Percentiles rank a stretch among this genome's conserved stretches.
These are phyloP conservation scores for Cyprinus carpio DNA, from an alignment of 2,113 vertebrate species.

Conservation along the genomic window DNA sequence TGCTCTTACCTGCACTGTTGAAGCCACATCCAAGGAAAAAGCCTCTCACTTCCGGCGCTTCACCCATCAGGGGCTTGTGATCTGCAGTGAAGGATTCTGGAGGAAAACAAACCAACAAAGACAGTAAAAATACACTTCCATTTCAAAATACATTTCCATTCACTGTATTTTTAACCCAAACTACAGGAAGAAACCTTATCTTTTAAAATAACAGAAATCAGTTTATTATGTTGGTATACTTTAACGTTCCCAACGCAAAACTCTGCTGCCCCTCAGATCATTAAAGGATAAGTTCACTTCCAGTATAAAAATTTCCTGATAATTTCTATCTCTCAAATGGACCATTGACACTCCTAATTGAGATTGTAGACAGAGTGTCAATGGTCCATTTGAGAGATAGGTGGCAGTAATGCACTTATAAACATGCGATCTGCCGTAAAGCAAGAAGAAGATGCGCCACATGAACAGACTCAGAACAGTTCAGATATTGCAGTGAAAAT, in stretches of 20 bases:
- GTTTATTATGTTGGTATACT: not conserved
- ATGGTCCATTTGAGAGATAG: too few species aligned
- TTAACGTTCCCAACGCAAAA: not conserved
- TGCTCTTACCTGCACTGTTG: slow-evolving; percentile 90
- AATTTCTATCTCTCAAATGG: too few species aligned
- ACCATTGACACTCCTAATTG: too few species aligned
- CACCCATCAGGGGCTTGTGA: slow-evolving; percentile 95
- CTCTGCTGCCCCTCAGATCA: not conserved
- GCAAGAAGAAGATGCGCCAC: too few species aligned
- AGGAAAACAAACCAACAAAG: not conserved
- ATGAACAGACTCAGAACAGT: too few species aligned
- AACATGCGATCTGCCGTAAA: too few species aligned
- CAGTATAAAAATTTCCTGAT: too few species aligned
- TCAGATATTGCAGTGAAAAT: too few species aligned
- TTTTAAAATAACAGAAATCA: not conserved
- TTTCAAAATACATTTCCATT: not conserved
- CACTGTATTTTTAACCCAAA: not conserved
- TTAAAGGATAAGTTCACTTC: too few species aligned
- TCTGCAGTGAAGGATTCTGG: slow-evolving; percentile 95
- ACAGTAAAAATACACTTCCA: not conserved
- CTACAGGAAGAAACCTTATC: not conserved
- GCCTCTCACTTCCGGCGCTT: slow-evolving; percentile 90
- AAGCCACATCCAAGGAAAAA: slow-evolving; percentile 97
- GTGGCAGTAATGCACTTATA: too few species aligned
- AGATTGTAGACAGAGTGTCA: too few species aligned